A percentile compares a stretch with the other conserved stretches of the same genome.
Conservation (phyloP, 2,797 vertebrate species). For the Rhinoraja longicauda region DNA sequence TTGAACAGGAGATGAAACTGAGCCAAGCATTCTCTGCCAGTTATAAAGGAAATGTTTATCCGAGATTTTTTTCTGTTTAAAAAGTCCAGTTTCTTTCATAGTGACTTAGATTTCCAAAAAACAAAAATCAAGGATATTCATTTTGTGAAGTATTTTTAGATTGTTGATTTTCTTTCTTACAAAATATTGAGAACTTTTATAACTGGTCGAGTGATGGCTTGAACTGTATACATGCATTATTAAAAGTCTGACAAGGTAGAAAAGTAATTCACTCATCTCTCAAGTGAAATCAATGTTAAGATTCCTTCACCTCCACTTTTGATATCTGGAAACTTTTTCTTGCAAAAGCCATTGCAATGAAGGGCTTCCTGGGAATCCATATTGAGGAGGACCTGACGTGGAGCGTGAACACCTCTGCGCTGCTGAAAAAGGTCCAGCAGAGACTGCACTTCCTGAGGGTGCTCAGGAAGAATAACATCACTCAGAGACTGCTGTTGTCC, state of each 20-base stretch:
- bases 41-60: slow-evolving; percentile 19
- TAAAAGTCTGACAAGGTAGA: not conserved
- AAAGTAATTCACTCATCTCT: not conserved
- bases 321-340: not conserved
- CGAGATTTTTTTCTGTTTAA: not conserved
- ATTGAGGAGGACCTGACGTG: too few species aligned
- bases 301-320: not conserved
- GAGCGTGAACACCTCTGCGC: too few species aligned
- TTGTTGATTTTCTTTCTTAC: slow-evolving; percentile 3
- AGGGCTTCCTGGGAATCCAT: too few species aligned
- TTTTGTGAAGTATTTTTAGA: not conserved
- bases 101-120: not conserved
- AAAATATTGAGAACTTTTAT: not conserved
- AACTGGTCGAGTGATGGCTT: not conserved
- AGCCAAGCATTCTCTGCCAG: slow-evolving; percentile 13
- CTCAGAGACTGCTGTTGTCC: too few species aligned
- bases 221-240: not conserved
- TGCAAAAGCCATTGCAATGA: not conserved
- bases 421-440: too few species aligned
- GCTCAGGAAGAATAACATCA: too few species aligned
- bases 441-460: too few species aligned
- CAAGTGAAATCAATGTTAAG: not conserved
- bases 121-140: not conserved
- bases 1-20: slow-evolving; percentile 17
- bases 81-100: not conserved